Percentiles rank a stretch among this genome's conserved stretches.
phyloP scores from a whole-genome alignment of 2,888 invertebrate species.

The Drosophila differens region DNA sequence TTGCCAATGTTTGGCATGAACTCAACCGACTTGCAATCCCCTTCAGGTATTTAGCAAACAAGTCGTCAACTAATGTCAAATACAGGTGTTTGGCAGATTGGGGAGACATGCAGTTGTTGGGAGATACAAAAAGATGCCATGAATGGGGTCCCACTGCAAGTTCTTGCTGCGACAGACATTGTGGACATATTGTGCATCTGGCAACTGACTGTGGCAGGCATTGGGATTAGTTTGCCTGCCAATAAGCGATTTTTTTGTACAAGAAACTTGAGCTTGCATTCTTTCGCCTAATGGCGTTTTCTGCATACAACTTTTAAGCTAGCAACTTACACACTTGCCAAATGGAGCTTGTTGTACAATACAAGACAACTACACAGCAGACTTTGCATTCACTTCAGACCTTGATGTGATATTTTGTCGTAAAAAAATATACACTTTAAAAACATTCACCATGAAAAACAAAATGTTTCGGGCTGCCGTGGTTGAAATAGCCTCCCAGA shows the following conservation, averaged over 20 bases:
- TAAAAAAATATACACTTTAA: background rate
- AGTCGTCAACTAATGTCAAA: constrained; percentile 56
- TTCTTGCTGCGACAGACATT: constrained; percentile 20
- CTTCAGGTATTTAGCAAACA: constrained; percentile 8
- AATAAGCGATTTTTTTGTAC: constrained; percentile 64
- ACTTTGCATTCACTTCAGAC: constrained; percentile 5
- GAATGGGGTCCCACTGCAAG: constrained; percentile 11
- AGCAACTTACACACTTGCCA: constrained; percentile 13
- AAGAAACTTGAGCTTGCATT: constrained; percentile 50
- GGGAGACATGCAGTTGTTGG: background rate
- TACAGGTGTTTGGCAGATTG: constrained; percentile 29
- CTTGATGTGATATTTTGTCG: background rate
- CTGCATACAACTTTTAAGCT: constrained; percentile 16
- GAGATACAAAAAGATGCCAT: constrained; percentile 1
- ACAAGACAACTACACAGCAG: constrained; percentile 13
- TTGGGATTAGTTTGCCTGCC: constrained; percentile 60
- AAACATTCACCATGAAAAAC: background rate
- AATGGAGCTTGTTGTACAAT: constrained; percentile 15
- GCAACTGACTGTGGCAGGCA: constrained; percentile 40
- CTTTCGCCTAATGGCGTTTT: constrained; percentile 24
- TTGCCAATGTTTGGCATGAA: constrained; percentile 42
- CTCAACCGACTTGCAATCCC: constrained; percentile 14
- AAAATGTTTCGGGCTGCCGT: background rate
- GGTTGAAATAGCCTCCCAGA: background rate
- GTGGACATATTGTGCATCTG: constrained; percentile 39